phyloP scores from a whole-genome alignment of 2,888 invertebrate genomes.

The Merodon equestris region DNA sequence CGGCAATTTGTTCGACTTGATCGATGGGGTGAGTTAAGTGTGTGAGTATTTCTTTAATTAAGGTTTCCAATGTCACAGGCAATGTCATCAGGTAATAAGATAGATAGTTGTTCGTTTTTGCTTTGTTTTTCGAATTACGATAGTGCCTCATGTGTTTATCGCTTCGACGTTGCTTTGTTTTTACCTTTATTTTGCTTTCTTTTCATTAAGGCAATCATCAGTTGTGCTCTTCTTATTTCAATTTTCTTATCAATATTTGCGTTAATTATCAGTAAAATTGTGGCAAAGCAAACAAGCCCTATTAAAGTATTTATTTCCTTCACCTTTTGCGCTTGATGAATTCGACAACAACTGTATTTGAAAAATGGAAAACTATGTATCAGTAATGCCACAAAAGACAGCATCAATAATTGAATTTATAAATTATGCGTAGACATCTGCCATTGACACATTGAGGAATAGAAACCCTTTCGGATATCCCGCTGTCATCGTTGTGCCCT shows the following conservation, averaged over 20 bases:
- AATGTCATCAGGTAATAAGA: conserved; percentile 59
- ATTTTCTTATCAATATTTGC: neutral
- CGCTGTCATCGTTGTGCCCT: conserved; percentile 22
- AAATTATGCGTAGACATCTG: conserved; percentile 43
- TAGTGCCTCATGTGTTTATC: neutral
- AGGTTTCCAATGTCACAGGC: conserved; percentile 43
- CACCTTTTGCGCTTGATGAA: neutral
- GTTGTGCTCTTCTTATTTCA: neutral
- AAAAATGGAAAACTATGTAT: no score
- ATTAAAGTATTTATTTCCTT: conserved; percentile 4
- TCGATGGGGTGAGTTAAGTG: conserved; percentile 50
- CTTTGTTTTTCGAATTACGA: conserved; percentile 14
- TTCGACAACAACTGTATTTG: no score
- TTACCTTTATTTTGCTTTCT: no score
- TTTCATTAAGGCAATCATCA: neutral
- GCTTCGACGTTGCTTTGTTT: neutral
- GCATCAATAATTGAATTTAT: conserved; percentile 22
- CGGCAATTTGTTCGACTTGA: conserved; percentile 33
- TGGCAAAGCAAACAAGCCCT: neutral
- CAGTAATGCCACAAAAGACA: no score
- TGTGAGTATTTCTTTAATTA: conserved; percentile 37
- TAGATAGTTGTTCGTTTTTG: no score
- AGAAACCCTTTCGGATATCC: conserved; percentile 30
- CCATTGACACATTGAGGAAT: conserved; percentile 21
- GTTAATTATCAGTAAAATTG: conserved; percentile 9